Evolutionary conservation across 2,888 invertebrate genomes (phyloP).

Genomic region (Lamproptera curius): DNA sequence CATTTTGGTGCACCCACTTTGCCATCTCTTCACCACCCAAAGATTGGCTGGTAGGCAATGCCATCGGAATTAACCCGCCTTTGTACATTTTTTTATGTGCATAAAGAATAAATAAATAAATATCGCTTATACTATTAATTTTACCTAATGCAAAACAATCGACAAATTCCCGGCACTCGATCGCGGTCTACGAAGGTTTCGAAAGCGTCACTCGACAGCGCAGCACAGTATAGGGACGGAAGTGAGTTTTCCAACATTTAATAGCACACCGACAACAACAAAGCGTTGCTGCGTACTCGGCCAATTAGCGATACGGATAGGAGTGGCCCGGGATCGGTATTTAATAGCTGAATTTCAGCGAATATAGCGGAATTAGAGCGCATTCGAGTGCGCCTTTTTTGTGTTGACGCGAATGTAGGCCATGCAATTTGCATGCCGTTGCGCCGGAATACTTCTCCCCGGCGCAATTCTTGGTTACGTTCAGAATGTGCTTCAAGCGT

Average conservation of each 20-base stretch:
- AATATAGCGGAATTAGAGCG: constrained; percentile 27
- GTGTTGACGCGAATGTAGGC: constrained; percentile 27
- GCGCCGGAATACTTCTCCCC: constrained; percentile 16
- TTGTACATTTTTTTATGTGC: too few relatives aligned
- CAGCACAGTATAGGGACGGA: too few relatives aligned
- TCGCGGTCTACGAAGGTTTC: background rate
- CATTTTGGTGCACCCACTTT: too few relatives aligned
- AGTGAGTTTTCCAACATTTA: constrained; percentile 12
- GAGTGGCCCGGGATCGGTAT: constrained; percentile 25
- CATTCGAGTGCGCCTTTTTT: constrained; percentile 24
- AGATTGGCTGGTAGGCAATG: too few relatives aligned
- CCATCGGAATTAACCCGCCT: too few relatives aligned
- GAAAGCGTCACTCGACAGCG: too few relatives aligned
- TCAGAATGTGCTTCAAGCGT: constrained; percentile 20
- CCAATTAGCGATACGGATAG: constrained; percentile 35
- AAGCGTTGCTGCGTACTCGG: constrained; percentile 27
- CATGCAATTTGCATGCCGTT: constrained; percentile 23
- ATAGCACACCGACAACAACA: constrained; percentile 11
- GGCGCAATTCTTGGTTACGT: constrained; percentile 16
- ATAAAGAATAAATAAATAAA: too few relatives aligned
- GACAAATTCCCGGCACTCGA: too few relatives aligned
- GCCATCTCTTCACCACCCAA: too few relatives aligned
- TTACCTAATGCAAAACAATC: too few relatives aligned
- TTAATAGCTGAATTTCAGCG: constrained; percentile 23
- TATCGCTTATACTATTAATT: too few relatives aligned